A percentile compares a stretch with the other conserved stretches of the same genome.
Evolutionary conservation across 2,888 invertebrate species (phyloP).

Genomic region (Nephrotoma guestfalica): DNA sequence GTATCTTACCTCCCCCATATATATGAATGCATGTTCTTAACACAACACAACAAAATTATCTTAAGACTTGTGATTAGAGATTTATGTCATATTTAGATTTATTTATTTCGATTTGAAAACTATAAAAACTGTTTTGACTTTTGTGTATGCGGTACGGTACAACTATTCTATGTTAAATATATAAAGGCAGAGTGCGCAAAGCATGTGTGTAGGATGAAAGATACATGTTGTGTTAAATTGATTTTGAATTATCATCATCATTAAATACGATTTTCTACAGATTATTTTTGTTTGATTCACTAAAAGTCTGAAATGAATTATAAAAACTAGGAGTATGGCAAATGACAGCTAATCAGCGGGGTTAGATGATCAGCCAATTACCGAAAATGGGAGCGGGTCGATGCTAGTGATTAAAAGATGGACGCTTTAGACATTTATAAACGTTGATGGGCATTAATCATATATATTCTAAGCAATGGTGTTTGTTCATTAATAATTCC

Average conservation of each 20-base stretch:
- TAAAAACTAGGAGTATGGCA: background rate
- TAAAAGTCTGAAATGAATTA: too few species aligned
- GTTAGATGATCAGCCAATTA: background rate
- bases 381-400: background rate
- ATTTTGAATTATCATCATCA: background rate
- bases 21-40: background rate
- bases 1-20: background rate
- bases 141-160: background rate
- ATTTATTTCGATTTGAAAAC: background rate
- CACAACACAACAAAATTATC: background rate
- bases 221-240: background rate
- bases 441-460: too few species aligned
- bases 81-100: background rate
- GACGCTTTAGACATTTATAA: too few species aligned
- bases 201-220: background rate
- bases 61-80: background rate
- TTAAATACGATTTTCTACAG: background rate
- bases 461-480: background rate
- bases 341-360: background rate
- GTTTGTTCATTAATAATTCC: background rate
- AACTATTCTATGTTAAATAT: background rate
- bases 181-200: background rate
- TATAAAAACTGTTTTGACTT: background rate
- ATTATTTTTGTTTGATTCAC: too few species aligned
- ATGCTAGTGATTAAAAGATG: too few species aligned